Evolutionary conservation across 2,797 vertebrate genomes (phyloP), one percentile per base, ranked within the genome.

Genomic region (Tragopan temminckii): DNA sequence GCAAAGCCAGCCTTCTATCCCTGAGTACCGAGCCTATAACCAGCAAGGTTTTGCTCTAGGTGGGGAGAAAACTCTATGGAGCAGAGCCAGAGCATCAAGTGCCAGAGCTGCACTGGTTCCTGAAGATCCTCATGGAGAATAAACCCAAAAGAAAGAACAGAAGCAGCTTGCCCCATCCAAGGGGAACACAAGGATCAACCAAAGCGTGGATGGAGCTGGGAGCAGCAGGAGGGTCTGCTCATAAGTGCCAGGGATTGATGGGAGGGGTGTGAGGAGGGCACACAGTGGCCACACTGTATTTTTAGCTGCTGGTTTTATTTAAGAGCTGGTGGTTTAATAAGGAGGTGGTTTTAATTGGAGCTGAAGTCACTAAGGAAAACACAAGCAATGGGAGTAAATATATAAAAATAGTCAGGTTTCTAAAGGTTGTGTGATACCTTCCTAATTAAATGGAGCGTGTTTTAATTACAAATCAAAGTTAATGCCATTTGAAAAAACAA

Each of bases 401-500:
- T 27, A 88, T 61, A 90, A 94, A 94, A 91, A 90, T 21, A 88
- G 68, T 29, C 43, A 9, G 25, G 57, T 94, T 95, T 93, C 72
- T 86, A 70, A 81, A 89, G 85, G 75, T 86, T 86, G 74, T 68
- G n/a, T 71, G 64, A 78, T 84, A 82, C 87, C 83, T 88, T 50
- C 20, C 63, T 94, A 86, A 95, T 94, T 90, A 96, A 96, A 88
- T n/a, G 40, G 67, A 77, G 85, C 9, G 3, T 33, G 5, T 40
- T 91, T 90, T 93, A 94, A 95, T 91, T 90, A 74, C 83, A 79
- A 85, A 84, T 81, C 83, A 94, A 91, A 89, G 24, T 57, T 58
- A 43, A 50, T 62, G 53, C 25, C 33, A 63, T 82, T 88, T 63
- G 6, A 11, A 45, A 33, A 42, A 80, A 50, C 1, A 83, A 83